Evolutionary conservation across 2,113 vertebrate species (phyloP), one percentile per base, ranked within the genome.

Genomic region (Proterorhinus semilunaris): DNA sequence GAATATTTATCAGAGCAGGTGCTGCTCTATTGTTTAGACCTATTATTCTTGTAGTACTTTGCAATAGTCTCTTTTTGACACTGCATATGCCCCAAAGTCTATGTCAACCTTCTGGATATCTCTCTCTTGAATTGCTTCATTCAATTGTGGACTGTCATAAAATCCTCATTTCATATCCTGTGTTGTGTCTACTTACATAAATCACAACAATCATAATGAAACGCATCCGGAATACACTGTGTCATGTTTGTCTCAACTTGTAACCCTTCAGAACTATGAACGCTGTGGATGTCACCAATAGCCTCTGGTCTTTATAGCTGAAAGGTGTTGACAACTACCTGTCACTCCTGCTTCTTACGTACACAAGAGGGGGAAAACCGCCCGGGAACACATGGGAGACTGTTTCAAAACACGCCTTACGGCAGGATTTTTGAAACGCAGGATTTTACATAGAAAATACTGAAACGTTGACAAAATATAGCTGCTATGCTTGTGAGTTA

Each of bases 301-400:
- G 13, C 36, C 58, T 44, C 36, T 44, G 42, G 58, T 43, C 58
- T 61, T 61, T 44, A 61, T 13, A n/a, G 58, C 36, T 1, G 11
- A 45, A 13, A 45, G 58, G 58, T 61, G 58, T 45, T 61, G 58
- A 61, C 42, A 61, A 4, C 42, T 61, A 13, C 42, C 58, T 61
- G 58, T 61, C 58, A 45, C 42, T 61, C 42, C 36, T 5, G 42
- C 42, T 15, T 44, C 58, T 61, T n/a, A 61, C 42, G 7, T 15
- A 15, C 12, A 61, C 42, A 61, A 8, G 12, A 15, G 58, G 58
- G 58, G 42, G 44, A 61, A 44, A 61, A 42, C 42, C 13, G 58
- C 7, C 42, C 43, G 15, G 42, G 10, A 59, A 51, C 11, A 51
- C 11, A 4, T 13, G 6, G 57, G 27, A 45, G 13, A 61, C 42